These are phyloP conservation scores for Holcopasites calliopsidis DNA, from an alignment of 1,140 invertebrate species.

Conservation along the genomic window DNA sequence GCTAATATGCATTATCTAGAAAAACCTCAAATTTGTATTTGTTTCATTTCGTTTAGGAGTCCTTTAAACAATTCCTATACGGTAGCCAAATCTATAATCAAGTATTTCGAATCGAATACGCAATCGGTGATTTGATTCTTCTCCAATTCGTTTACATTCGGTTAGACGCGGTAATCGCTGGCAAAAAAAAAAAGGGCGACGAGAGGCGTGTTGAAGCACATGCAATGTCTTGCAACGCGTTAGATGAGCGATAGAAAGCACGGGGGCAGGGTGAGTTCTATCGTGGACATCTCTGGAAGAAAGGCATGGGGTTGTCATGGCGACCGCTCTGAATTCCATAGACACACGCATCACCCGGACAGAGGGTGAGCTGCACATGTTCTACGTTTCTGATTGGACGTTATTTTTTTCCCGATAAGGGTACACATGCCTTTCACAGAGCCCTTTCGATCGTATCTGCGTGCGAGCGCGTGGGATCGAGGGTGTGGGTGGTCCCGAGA, in stretches of 20 bases:
- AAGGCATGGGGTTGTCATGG: constrained; percentile 75
- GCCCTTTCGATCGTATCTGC: constrained; percentile 41
- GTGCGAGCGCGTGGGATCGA: constrained; percentile 13
- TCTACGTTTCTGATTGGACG: constrained; percentile 75
- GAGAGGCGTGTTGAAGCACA: constrained; percentile 2
- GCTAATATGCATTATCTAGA: too few relatives aligned
- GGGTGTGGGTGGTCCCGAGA: constrained; percentile 46
- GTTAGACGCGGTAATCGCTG: constrained; percentile 37
- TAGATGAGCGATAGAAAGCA: constrained; percentile 48
- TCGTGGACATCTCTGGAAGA: constrained; percentile 65
- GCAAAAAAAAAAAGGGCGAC: constrained; percentile 15
- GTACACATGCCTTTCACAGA: constrained; percentile 67
- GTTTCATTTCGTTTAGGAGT: too few relatives aligned
- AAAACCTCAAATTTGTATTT: too few relatives aligned
- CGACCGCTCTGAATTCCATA: constrained; percentile 76
- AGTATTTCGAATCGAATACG: background rate
- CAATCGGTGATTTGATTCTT: constrained; percentile 13
- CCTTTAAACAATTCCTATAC: background rate
- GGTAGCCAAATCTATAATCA: background rate
- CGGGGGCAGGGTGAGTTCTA: constrained; percentile 46
- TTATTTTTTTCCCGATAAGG: constrained; percentile 77
- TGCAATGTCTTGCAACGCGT: constrained; percentile 38
- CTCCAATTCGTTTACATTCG: constrained; percentile 12
- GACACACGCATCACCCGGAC: constrained; percentile 60
- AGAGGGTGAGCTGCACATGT: constrained; percentile 68